A percentile compares a stretch with the other conserved stretches of the same genome.
These are phyloP conservation scores for Diplogasteroides magnus DNA, from an alignment of 1,140 invertebrate genomes.

Conservation along the genomic window DNA sequence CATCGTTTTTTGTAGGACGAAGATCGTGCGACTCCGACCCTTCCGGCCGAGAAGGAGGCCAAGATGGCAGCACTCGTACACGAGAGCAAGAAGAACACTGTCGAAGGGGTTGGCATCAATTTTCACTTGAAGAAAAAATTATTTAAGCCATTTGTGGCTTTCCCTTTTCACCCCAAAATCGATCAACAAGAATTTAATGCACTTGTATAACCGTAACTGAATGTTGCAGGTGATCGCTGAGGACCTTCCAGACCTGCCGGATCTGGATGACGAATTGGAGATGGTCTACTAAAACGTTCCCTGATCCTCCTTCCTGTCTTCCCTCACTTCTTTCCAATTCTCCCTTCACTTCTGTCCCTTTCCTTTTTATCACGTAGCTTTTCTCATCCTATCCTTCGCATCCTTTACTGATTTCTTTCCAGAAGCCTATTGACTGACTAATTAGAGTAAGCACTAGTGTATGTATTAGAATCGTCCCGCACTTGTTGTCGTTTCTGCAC, in stretches of 20 bases:
- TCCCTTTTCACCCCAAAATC: not conserved
- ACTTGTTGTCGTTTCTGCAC: no score
- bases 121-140: constrained; percentile 7
- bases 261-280: constrained; percentile 15
- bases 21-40: no score
- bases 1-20: no score
- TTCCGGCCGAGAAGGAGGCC: constrained; percentile 6
- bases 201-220: not conserved
- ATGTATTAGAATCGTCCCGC: no score
- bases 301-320: not conserved
- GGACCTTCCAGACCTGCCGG: constrained; percentile 42
- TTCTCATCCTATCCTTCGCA: no score
- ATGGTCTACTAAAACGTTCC: not conserved
- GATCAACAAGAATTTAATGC: not conserved
- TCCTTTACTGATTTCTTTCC: no score
- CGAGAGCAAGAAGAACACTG: constrained; percentile 48
- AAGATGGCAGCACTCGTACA: constrained; percentile 35
- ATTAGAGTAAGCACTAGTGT: no score
- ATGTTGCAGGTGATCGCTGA: constrained; percentile 39
- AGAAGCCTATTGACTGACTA: no score
- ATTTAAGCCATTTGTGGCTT: constrained; percentile 7
- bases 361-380: no score
- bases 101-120: no score
- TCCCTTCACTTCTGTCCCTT: no score
- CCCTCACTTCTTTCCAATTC: not conserved